These are phyloP conservation scores for Polyergus mexicanus DNA, from an alignment of 1,140 invertebrate species.

Conservation along the genomic window DNA sequence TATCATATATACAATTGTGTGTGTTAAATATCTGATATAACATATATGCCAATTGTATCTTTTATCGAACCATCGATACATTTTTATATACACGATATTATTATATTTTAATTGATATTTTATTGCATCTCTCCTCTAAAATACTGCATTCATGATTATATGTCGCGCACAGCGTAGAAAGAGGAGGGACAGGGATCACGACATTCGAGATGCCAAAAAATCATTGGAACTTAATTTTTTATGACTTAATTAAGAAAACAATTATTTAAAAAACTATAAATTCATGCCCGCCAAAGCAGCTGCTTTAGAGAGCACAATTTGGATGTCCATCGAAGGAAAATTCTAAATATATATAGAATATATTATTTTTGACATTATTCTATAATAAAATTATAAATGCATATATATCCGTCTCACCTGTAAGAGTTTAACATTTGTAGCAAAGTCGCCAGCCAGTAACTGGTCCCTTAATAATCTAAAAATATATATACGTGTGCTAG, in stretches of 20 bases:
- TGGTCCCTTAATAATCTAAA: constrained; percentile 93
- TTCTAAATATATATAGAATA: constrained; percentile 86
- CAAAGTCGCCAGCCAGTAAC: constrained; percentile 95
- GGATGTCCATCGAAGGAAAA: constrained; percentile 92
- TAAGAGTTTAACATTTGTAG: constrained; percentile 96
- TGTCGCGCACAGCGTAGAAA: not conserved
- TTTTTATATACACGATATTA: constrained; percentile 10
- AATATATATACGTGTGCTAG: constrained; percentile 1
- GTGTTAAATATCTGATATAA: constrained; percentile 29
- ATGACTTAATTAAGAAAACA: not conserved
- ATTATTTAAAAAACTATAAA: constrained; percentile 72
- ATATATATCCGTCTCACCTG: constrained; percentile 87
- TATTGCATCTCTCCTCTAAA: not conserved
- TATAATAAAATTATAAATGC: constrained; percentile 20
- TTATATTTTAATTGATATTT: constrained; percentile 46
- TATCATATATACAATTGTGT: constrained; percentile 27
- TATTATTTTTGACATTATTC: constrained; percentile 14
- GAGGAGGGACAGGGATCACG: constrained; percentile 9
- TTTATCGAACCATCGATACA: not conserved
- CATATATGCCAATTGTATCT: constrained; percentile 21
- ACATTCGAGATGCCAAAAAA: not conserved
- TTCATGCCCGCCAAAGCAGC: constrained; percentile 84
- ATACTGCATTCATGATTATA: not conserved
- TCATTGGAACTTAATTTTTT: constrained; percentile 9
- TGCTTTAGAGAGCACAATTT: constrained; percentile 89